Evolutionary conservation across 2,888 invertebrate genomes (phyloP), one percentile per base, ranked within the genome.

Genomic region (Matsumyia berberina): DNA sequence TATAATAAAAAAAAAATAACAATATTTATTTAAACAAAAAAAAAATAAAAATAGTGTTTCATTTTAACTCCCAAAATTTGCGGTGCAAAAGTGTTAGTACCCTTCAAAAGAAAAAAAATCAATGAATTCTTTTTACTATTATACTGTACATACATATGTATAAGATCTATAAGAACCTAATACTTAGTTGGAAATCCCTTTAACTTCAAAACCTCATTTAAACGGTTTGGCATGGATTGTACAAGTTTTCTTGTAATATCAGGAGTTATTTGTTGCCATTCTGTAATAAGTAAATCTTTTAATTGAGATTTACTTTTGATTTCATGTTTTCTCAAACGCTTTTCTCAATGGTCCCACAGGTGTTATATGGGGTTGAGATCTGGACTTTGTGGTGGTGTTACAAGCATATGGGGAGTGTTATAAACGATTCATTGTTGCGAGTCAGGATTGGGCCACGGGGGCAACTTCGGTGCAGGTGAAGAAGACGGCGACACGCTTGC

Each of bases 321-420:
- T 1, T 49, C 49, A 24, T 49, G 49, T 11, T 49, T 49, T 12
- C 49, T 19, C 1, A 49, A 6, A 24, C 49, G 19, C 24, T 49
- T 49, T n/a, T 49, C 49, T 24, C 19, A n/a, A 24, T 49, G 11
- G 24, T 49, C 24, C 49, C 49, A 49, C 24, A 19, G 24, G 49
- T 49, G 49, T 11, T 49, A 19, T 4, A 49, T 49, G 0, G 49
- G 24, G n/a, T 49, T 49, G 24, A 49, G 11, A 11, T 49, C 11
- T n/a, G 49, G 24, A 12, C 19, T 49, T 49, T 49, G 49, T 49
- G 49, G 49, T 24, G 9, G 49, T 49, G 24, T 49, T 49, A 49
- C 49, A 49, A 49, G 24, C 49, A 49, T 49, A 6, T 49, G 49
- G 24, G 49, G 49, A 8, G 49, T 49, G n/a, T n/a, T n/a, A n/a